Conservation (phyloP, 23 tunicate species). For the Phallusia fumigata region DNA sequence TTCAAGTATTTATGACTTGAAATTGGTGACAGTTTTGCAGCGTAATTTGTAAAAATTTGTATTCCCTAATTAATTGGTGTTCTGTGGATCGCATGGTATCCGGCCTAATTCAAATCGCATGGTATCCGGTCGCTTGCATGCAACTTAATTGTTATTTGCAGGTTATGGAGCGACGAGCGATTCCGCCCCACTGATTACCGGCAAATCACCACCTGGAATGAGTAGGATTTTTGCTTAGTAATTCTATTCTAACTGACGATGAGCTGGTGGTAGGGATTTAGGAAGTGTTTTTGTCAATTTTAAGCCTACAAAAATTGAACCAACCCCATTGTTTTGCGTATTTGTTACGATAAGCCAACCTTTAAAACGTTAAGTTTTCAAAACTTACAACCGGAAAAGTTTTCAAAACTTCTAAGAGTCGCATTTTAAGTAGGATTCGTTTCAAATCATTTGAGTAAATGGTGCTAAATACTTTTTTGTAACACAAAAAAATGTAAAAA, state of each 20-base stretch:
- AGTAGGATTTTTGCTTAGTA: neutral
- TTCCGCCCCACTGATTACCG: constrained; percentile 29
- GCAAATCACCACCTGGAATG: neutral
- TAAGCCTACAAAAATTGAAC: too few species aligned
- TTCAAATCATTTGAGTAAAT: too few species aligned
- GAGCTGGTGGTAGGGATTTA: neutral
- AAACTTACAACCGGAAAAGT: too few species aligned
- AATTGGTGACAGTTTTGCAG: neutral
- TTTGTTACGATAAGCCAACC: too few species aligned
- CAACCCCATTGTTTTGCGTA: too few species aligned
- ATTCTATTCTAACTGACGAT: neutral
- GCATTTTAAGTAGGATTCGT: too few species aligned
- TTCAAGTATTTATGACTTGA: too few species aligned
- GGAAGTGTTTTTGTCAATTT: too few species aligned
- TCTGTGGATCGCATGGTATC: constrained; percentile 5
- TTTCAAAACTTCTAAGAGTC: too few species aligned
- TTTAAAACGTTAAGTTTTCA: too few species aligned
- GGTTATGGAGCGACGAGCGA: constrained; percentile 61
- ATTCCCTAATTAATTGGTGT: neutral
- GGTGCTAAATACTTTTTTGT: too few species aligned
- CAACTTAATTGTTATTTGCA: constrained; percentile 17
- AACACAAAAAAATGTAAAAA: too few species aligned
- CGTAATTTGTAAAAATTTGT: neutral
- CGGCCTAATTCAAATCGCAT: neutral
- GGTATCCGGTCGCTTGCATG: constrained; percentile 7